These are phyloP conservation scores for Panonychus citri DNA, from an alignment of 1,140 invertebrate genomes.

Conservation along the genomic window DNA sequence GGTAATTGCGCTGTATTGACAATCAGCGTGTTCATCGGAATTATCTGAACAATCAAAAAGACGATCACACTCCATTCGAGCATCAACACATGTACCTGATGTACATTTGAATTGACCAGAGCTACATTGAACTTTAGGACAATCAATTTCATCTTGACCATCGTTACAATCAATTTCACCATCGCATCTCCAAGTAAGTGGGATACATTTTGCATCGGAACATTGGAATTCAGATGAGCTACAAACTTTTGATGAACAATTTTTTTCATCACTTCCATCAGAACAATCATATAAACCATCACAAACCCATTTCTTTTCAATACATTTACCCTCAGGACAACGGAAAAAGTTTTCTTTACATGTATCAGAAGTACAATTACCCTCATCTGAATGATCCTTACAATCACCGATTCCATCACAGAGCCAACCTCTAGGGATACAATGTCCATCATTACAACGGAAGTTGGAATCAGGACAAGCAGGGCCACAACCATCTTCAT, in stretches of 20 bases:
- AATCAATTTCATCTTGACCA: conserved; percentile 19
- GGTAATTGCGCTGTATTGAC: neutral
- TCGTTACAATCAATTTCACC: conserved; percentile 37
- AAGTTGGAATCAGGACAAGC: conserved; percentile 45
- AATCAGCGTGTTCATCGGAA: conserved; percentile 4
- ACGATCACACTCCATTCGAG: conserved; percentile 22
- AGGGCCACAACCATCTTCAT: conserved; percentile 17
- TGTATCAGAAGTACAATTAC: conserved; percentile 8
- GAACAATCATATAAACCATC: conserved; percentile 50
- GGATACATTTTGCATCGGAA: conserved; percentile 41
- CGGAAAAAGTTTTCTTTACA: conserved; percentile 17
- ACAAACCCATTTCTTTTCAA: conserved; percentile 29
- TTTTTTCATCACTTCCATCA: conserved; percentile 55
- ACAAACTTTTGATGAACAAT: conserved; percentile 33
- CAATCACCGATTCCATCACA: conserved; percentile 21
- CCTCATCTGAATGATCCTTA: conserved; percentile 20
- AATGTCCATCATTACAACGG: conserved; percentile 33
- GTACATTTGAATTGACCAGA: conserved; percentile 38
- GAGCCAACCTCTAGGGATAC: conserved; percentile 12
- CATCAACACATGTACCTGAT: neutral
- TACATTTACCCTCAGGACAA: conserved; percentile 32
- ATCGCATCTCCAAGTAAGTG: conserved; percentile 22
- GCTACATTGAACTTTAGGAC: conserved; percentile 25
- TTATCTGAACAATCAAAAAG: conserved; percentile 11
- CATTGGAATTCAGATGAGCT: conserved; percentile 42